Evolutionary conservation across 2,888 invertebrate genomes (phyloP).

Genomic region (Scaptomyza reducta): DNA sequence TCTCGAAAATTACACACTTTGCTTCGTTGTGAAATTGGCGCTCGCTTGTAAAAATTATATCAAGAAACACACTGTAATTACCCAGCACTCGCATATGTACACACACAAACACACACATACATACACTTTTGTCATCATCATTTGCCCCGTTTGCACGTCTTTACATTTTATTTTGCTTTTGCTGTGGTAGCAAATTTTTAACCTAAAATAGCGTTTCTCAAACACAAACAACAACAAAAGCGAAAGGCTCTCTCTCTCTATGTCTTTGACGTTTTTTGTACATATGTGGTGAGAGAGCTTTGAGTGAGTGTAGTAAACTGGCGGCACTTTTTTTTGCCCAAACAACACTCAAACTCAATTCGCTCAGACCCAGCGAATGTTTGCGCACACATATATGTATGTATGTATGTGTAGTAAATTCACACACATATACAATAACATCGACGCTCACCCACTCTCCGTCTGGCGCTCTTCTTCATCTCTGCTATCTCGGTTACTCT

Average conservation of each 20-base stretch:
- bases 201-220: conserved; percentile 71
- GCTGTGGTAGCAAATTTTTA: conserved; percentile 65
- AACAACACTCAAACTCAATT: conserved; percentile 46
- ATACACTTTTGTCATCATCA: conserved; percentile 17
- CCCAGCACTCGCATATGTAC: too few relatives aligned
- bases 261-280: conserved; percentile 3
- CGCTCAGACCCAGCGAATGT: conserved; percentile 38
- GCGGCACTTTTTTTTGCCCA: conserved; percentile 73
- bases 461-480: conserved; percentile 18
- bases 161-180: conserved; percentile 36
- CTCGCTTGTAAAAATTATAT: conserved; percentile 24
- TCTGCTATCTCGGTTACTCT: conserved; percentile 34
- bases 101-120: conserved; percentile 7
- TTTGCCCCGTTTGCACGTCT: conserved; percentile 44
- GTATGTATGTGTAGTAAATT: conserved; percentile 2
- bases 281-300: conserved; percentile 47
- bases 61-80: neutral
- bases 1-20: conserved; percentile 27
- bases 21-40: conserved; percentile 35
- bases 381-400: conserved; percentile 39
- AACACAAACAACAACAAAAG: conserved; percentile 40
- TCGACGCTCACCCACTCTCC: conserved; percentile 26
- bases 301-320: conserved; percentile 39
- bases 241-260: conserved; percentile 20
- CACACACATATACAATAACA: conserved; percentile 4